phyloP scores from a whole-genome alignment of 1,140 invertebrate genomes.

The Dryas iulia region DNA sequence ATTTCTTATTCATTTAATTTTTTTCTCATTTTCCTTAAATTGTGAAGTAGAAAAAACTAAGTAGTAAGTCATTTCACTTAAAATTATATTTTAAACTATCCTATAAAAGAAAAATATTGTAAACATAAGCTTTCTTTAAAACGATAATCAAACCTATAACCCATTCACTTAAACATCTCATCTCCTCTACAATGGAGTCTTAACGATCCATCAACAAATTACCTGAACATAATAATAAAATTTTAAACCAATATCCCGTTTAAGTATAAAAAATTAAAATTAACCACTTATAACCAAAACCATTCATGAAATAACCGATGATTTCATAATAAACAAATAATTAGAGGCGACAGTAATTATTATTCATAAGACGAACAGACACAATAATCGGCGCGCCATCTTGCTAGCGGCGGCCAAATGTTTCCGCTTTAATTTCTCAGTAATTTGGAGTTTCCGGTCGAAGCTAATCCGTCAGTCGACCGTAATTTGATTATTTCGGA shows the following conservation, averaged over 20 bases:
- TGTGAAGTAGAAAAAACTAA: no score
- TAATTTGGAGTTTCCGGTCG: constrained; percentile 77
- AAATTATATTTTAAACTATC: no score
- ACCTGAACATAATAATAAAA: no score
- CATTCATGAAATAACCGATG: constrained; percentile 7
- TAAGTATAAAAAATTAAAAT: not conserved
- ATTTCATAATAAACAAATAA: constrained; percentile 53
- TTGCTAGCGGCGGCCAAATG: constrained; percentile 79
- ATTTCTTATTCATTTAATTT: no score
- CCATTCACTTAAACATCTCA: no score
- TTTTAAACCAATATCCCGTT: not conserved
- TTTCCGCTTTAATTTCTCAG: constrained; percentile 80
- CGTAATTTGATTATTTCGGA: constrained; percentile 80
- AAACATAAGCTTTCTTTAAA: not conserved
- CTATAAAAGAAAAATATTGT: no score
- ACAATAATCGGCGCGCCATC: constrained; percentile 72
- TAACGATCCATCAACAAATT: no score
- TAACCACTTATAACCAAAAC: not conserved
- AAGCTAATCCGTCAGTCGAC: constrained; percentile 70
- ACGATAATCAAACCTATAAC: not conserved
- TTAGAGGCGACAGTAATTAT: constrained; percentile 62
- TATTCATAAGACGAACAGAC: constrained; percentile 71
- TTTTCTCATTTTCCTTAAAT: no score
- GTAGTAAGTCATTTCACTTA: no score
- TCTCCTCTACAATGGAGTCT: no score